phyloP scores from a whole-genome alignment of 2,797 vertebrate genomes.

The Sciaenops ocellatus region DNA sequence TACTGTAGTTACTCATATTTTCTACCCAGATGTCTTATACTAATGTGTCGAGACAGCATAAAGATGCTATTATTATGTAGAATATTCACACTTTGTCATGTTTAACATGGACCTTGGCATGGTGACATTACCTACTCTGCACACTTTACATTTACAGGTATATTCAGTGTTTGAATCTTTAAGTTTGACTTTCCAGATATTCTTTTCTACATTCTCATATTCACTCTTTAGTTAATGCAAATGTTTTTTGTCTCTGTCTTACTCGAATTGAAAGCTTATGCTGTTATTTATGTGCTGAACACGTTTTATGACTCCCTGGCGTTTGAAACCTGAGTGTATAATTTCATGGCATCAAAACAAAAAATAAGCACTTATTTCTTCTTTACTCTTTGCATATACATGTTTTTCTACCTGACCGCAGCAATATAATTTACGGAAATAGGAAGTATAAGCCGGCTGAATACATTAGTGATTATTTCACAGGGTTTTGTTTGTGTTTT shows the following conservation, averaged over 20 bases:
- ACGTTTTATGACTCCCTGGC: conserved; percentile 34
- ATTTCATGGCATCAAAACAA: conserved; percentile 65
- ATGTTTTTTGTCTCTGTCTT: conserved; percentile 29
- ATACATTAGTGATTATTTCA: conserved; percentile 80
- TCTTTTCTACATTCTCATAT: conserved; percentile 11
- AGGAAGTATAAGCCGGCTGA: conserved; percentile 66
- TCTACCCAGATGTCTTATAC: conserved; percentile 1
- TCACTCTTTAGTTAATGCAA: conserved; percentile 37
- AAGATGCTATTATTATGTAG: conserved; percentile 18
- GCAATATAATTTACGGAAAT: conserved; percentile 64
- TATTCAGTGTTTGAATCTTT: conserved; percentile 14
- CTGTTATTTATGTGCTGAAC: conserved; percentile 46
- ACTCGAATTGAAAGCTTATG: conserved; percentile 26
- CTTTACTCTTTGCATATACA: conserved; percentile 50
- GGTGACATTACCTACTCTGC: conserved; percentile 2
- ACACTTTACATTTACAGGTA: conserved; percentile 23
- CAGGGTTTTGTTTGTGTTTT: conserved; percentile 81
- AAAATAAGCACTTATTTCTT: conserved; percentile 57
- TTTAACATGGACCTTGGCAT: not conserved
- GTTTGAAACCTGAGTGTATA: conserved; percentile 61
- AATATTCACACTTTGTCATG: conserved; percentile 20
- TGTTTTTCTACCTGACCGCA: conserved; percentile 64
- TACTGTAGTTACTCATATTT: conserved; percentile 41
- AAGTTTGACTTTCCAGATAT: conserved; percentile 21
- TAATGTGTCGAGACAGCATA: conserved; percentile 30